These are phyloP conservation scores for Acheta domesticus DNA, from an alignment of 2,888 invertebrate species.

Conservation along the genomic window DNA sequence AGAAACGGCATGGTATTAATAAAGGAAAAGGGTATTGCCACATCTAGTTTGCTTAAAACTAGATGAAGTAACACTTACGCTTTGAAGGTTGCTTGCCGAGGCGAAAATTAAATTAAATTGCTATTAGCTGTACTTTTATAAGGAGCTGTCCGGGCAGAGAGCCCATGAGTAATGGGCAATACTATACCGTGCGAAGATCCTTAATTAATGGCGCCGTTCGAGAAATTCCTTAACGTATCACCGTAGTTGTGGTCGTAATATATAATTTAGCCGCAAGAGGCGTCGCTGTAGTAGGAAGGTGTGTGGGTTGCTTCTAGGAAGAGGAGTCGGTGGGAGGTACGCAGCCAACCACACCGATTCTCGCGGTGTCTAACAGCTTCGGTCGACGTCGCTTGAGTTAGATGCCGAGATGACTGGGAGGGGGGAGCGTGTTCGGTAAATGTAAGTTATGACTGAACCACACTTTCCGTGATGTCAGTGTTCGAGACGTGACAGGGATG, in stretches of 20 bases:
- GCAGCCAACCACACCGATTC: not conserved
- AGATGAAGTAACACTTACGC: no score
- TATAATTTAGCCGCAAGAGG: not conserved
- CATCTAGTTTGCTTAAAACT: no score
- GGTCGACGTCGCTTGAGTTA: not conserved
- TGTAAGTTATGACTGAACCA: not conserved
- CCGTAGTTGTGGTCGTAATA: not conserved
- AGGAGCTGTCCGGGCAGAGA: not conserved
- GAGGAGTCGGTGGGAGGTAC: not conserved
- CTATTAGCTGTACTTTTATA: not conserved
- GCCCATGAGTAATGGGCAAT: slow-evolving; percentile 10
- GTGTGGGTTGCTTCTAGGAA: slow-evolving; percentile 8
- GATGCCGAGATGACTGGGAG: not conserved
- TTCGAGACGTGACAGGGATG: no score
- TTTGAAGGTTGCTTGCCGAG: not conserved
- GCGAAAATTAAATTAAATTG: not conserved
- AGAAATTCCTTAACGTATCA: slow-evolving; percentile 9
- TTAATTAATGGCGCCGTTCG: slow-evolving; percentile 18
- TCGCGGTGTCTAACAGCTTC: not conserved
- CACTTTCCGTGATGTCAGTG: no score
- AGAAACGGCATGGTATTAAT: no score
- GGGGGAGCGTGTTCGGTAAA: not conserved
- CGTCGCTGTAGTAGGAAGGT: not conserved
- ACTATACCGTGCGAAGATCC: not conserved
- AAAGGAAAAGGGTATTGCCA: no score